Conservation (phyloP, 2,888 invertebrate genomes). For the Tetranychus piercei region DNA sequence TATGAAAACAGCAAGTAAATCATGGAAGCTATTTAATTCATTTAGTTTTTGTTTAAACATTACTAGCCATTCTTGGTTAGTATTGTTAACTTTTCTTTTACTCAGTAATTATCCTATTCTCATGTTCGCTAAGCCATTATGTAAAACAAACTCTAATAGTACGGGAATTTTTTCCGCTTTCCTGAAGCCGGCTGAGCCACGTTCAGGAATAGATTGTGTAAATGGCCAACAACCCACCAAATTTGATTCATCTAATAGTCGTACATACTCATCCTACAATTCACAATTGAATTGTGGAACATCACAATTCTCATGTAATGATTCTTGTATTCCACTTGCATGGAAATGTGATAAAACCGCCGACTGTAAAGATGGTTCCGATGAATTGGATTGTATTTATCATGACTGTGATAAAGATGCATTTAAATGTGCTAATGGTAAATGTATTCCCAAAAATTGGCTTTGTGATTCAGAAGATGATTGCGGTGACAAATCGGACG, state of each 20-base stretch:
- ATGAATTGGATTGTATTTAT: conserved; percentile 16
- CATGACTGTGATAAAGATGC: conserved; percentile 21
- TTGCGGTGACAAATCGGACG: conserved; percentile 74
- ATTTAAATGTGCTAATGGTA: conserved; percentile 27
- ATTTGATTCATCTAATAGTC: background rate
- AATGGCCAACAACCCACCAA: conserved; percentile 16
- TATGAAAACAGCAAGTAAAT: too few species aligned
- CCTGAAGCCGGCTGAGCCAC: too few species aligned
- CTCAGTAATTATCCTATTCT: too few species aligned
- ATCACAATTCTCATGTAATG: conserved; percentile 15
- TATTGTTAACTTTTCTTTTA: too few species aligned
- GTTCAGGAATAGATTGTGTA: too few species aligned
- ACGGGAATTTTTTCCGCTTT: too few species aligned
- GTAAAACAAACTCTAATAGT: too few species aligned
- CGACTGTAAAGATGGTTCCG: conserved; percentile 20
- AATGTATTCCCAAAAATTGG: conserved; percentile 32
- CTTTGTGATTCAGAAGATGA: conserved; percentile 43
- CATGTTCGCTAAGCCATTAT: too few species aligned
- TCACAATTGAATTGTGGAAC: conserved; percentile 3
- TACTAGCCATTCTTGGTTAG: too few species aligned
- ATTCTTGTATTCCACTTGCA: conserved; percentile 15
- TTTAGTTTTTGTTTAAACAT: too few species aligned
- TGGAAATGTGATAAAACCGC: conserved; percentile 17
- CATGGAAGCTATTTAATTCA: too few species aligned
- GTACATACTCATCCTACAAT: background rate